phyloP scores from a whole-genome alignment of 2,113 vertebrate species.

The Serinus canaria region DNA sequence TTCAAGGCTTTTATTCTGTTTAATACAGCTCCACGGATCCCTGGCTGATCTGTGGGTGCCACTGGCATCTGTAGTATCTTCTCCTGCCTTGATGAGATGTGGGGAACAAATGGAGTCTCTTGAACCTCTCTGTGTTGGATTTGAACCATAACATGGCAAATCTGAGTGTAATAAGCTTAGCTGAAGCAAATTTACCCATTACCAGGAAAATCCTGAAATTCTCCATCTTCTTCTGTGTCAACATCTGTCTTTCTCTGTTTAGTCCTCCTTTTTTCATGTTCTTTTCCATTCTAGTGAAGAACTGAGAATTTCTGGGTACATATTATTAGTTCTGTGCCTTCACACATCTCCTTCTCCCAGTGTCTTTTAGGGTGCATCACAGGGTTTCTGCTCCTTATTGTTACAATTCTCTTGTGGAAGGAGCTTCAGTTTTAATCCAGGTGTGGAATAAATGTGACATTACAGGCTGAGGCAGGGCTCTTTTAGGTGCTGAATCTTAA shows the following conservation, averaged over 20 bases:
- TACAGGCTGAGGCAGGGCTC: background rate
- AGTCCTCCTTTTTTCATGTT: background rate
- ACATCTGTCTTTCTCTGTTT: background rate
- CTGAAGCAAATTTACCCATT: background rate
- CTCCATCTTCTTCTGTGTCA: background rate
- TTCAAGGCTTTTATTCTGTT: background rate
- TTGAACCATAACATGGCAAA: background rate
- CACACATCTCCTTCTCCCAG: background rate
- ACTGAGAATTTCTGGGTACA: background rate
- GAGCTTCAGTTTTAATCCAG: background rate
- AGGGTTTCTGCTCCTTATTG: background rate
- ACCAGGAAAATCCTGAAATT: background rate
- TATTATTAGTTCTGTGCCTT: background rate
- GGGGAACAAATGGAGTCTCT: background rate
- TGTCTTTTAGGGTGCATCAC: background rate
- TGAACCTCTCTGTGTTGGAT: background rate
- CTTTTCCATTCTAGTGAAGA: background rate
- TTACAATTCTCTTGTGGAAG: background rate
- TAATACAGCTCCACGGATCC: background rate
- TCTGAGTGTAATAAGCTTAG: background rate
- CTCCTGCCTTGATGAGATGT: background rate
- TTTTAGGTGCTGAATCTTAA: background rate
- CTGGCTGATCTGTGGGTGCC: background rate
- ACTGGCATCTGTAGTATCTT: background rate
- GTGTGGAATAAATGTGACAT: background rate